Base-by-base conservation (phyloP, 2,888 invertebrate genomes). In the Hypomecis atomaria region DNA sequence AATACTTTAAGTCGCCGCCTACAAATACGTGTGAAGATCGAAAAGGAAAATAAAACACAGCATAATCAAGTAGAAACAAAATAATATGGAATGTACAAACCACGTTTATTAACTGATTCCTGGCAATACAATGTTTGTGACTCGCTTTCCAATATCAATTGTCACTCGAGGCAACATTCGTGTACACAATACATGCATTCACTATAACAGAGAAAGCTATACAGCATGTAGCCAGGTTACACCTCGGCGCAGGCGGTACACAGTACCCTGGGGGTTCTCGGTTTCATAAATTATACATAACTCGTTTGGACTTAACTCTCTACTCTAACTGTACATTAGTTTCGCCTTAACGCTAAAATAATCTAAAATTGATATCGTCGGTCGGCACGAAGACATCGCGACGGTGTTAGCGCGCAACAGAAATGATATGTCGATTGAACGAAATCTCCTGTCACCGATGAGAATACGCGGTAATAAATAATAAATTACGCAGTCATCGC, bases 31-130 rank as follows among this genome's bases (percentile, higher is more conserved):
- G 74, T 74, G 78, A 81, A 85, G 79, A 82, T 78, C 75, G 82
- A 81, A 79, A 78, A 92, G 89, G 89, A 90, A 92, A 91, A 90
- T 91, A 92, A 92, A 91, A 92, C 86, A 86, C 86, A 86, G 82
- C 84, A 88, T 83, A 87, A 86, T 87, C 81, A 92, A 93, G 90
- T 91, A 92, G 93, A 94, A 94, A 94, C 93, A 93, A 94, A 95
- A 93, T 94, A 94, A 94, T 94, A 95, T 95, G 95, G 95, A 96
- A 95, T 95, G 95, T 95, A 95, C 95, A 95, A 95, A 95, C 95
- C 94, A 94, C 95, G 94, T 94, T 94, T 94, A 91, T 94, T 94
- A 90, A 93, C 94, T 93, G 94, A 94, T 94, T 94, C 94, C 94
- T 94, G 94, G 92, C 92, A 91, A 89, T 91, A 93, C 91, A 92